phyloP scores from a whole-genome alignment of 1,140 invertebrate species.

The Arion vulgaris region DNA sequence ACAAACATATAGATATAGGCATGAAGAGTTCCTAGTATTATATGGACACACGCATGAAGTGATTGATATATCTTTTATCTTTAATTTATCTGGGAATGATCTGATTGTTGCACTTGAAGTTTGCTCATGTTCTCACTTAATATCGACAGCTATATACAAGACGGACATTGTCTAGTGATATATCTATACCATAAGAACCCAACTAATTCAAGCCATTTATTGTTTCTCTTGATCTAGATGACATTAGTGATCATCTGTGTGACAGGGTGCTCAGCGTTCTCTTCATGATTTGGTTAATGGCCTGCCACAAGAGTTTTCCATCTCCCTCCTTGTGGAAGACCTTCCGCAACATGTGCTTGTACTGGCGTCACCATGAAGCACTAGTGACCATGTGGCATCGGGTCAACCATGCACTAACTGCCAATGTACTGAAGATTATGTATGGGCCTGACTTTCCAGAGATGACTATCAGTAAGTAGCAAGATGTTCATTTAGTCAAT shows the following conservation, averaged over 20 bases:
- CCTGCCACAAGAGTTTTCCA: slow-evolving; percentile 91
- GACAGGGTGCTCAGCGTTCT: slow-evolving; percentile 92
- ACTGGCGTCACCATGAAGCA: slow-evolving; percentile 93
- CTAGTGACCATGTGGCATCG: slow-evolving; percentile 94
- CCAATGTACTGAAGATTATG: slow-evolving; percentile 87
- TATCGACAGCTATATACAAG: too few species aligned
- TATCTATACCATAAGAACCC: neutral
- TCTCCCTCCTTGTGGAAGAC: slow-evolving; percentile 97
- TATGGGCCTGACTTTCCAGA: slow-evolving; percentile 90
- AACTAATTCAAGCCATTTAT: neutral
- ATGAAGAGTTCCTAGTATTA: too few species aligned
- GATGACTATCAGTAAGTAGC: slow-evolving; percentile 76
- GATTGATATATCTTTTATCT: too few species aligned
- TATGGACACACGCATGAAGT: too few species aligned
- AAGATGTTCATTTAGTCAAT: neutral
- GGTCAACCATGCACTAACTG: slow-evolving; percentile 90
- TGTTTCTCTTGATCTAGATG: slow-evolving; percentile 76
- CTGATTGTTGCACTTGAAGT: too few species aligned
- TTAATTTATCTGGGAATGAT: too few species aligned
- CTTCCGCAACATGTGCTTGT: slow-evolving; percentile 89
- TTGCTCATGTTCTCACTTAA: too few species aligned
- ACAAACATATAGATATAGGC: too few species aligned
- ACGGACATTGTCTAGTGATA: too few species aligned
- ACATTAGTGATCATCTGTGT: slow-evolving; percentile 94
- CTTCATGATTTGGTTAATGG: slow-evolving; percentile 95